Percentiles rank a stretch among this genome's conserved stretches.
Evolutionary conservation across 2,113 vertebrate genomes (phyloP).

Genomic region (Climacteris rufus): DNA sequence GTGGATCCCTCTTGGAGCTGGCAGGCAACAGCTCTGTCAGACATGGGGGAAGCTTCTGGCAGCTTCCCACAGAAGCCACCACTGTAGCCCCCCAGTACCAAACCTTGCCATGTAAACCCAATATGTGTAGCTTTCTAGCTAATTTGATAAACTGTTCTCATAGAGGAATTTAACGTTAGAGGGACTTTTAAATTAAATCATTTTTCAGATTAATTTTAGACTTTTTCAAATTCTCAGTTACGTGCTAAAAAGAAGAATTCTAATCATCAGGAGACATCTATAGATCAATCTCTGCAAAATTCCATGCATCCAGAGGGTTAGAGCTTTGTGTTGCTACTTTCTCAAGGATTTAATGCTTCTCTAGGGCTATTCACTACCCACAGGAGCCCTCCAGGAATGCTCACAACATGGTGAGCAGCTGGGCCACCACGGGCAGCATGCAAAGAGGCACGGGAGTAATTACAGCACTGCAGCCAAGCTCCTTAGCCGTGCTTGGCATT

Average conservation of each 20-base stretch:
- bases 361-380: not conserved
- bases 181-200: not conserved
- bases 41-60: not conserved
- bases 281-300: not conserved
- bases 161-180: not conserved
- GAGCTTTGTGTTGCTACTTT: not conserved
- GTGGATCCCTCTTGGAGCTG: not conserved
- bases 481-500: not conserved
- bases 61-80: not conserved
- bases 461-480: not conserved
- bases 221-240: not conserved
- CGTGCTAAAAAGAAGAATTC: not conserved
- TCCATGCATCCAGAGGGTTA: not conserved
- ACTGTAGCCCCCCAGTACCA: not conserved
- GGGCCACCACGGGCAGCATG: not conserved
- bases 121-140: not conserved
- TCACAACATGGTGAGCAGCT: not conserved
- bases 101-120: not conserved
- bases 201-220: not conserved
- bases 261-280: not conserved
- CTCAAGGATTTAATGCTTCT: not conserved
- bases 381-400: not conserved
- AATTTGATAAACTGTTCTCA: not conserved
- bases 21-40: not conserved
- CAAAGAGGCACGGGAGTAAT: not conserved